phyloP scores from a whole-genome alignment of 2,113 vertebrate genomes.

The Sula dactylatra region DNA sequence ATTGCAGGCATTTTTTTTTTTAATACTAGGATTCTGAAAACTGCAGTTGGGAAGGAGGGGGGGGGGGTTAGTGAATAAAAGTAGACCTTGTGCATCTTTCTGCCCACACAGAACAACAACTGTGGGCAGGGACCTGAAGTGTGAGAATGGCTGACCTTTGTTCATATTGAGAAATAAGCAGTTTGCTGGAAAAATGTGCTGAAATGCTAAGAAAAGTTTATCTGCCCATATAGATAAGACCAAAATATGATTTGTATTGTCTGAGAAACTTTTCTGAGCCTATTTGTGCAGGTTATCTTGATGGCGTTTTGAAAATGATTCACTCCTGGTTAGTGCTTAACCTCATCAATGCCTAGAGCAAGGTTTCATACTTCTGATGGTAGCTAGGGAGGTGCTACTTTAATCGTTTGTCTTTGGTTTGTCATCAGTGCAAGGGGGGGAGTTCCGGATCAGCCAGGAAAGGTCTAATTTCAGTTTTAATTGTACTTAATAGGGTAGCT shows the following conservation, averaged over 20 bases:
- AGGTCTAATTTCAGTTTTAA: neutral
- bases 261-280: neutral
- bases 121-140: neutral
- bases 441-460: neutral
- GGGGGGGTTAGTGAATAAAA: neutral
- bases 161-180: neutral
- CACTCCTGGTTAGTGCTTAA: neutral
- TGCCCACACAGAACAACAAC: neutral
- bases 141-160: neutral
- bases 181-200: neutral
- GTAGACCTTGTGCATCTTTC: neutral
- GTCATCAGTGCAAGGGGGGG: neutral
- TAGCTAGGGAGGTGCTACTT: neutral
- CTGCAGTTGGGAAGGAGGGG: neutral
- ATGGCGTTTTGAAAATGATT: neutral
- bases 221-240: neutral
- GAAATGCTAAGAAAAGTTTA: neutral
- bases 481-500: neutral
- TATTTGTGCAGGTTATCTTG: neutral
- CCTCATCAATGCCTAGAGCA: neutral
- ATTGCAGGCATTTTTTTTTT: neutral
- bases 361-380: neutral
- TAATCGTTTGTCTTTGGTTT: neutral
- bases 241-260: neutral
- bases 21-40: neutral